Percentiles rank a stretch among this genome's conserved stretches.
These are phyloP conservation scores for Dexiosoma caninum DNA, from an alignment of 2,888 invertebrate species.

Conservation along the genomic window DNA sequence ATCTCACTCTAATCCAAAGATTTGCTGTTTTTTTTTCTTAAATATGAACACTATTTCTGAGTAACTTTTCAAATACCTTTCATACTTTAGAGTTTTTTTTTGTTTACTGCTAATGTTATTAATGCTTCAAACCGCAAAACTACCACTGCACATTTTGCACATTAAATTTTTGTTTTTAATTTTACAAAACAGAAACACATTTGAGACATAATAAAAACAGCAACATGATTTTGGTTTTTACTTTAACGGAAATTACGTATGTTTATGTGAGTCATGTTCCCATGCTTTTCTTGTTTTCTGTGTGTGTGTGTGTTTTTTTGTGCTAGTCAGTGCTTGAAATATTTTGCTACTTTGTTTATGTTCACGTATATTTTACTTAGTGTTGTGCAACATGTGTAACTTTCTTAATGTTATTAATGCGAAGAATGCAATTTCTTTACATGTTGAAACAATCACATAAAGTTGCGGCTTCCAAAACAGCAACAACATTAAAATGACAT, in stretches of 20 bases:
- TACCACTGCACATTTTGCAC: neutral
- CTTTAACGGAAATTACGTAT: neutral
- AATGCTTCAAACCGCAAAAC: neutral
- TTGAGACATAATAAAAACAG: neutral
- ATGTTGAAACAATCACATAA: neutral
- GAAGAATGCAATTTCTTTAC: constrained; percentile 29
- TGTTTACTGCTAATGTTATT: neutral
- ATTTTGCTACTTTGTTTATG: neutral
- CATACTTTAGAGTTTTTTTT: neutral
- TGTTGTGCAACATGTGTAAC: constrained; percentile 18
- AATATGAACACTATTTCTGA: too few species aligned
- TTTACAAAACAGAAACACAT: neutral
- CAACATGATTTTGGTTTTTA: constrained; percentile 46
- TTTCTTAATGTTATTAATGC: constrained; percentile 43
- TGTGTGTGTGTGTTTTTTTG: too few species aligned
- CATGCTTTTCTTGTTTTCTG: too few species aligned
- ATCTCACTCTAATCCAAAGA: too few species aligned
- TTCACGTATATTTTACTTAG: neutral
- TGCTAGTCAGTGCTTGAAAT: too few species aligned
- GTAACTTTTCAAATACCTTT: neutral
- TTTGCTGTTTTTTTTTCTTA: too few species aligned
- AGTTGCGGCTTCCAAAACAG: neutral
- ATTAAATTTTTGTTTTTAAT: neutral
- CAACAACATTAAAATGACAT: neutral
- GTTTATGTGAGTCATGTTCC: neutral